These are phyloP conservation scores for Manis pentadactyla DNA, from an alignment of 2,797 vertebrate genomes.

Conservation along the genomic window DNA sequence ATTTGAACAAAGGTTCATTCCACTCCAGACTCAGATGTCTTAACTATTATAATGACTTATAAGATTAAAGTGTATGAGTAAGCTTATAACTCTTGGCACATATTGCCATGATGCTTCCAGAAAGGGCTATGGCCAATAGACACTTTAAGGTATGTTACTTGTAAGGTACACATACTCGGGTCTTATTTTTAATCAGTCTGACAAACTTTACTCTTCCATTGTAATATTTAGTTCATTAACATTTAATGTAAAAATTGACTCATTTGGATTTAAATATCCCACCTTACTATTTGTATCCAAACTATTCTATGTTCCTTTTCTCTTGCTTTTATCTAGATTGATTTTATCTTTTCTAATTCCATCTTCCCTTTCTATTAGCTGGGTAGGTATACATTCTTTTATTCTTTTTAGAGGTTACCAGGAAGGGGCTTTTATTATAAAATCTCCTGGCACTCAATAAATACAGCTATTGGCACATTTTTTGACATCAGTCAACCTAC, in stretches of 20 bases:
- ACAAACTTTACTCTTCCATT: neutral
- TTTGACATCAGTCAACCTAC: neutral
- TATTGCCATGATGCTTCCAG: neutral
- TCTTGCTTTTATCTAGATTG: neutral
- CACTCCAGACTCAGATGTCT: neutral
- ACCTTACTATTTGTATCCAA: neutral
- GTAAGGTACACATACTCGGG: neutral
- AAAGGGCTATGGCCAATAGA: neutral
- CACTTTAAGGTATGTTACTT: neutral
- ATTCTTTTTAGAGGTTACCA: conserved; percentile 27
- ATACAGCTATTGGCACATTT: neutral
- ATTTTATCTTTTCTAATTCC: conserved; percentile 14
- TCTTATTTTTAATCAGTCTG: neutral
- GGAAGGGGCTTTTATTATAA: conserved; percentile 3
- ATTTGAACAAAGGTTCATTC: neutral
- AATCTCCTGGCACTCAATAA: conserved; percentile 18
- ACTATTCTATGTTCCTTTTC: neutral
- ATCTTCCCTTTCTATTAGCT: neutral
- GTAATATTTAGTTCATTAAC: conserved; percentile 9
- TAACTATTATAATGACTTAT: neutral
- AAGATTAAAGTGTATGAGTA: neutral
- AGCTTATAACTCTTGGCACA: neutral
- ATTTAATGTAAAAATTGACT: conserved; percentile 7
- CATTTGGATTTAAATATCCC: conserved; percentile 8
- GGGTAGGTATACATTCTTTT: neutral